Evolutionary conservation across 2,888 invertebrate species (phyloP), one percentile per base, ranked within the genome.

Genomic region (Thalpophila matura): DNA sequence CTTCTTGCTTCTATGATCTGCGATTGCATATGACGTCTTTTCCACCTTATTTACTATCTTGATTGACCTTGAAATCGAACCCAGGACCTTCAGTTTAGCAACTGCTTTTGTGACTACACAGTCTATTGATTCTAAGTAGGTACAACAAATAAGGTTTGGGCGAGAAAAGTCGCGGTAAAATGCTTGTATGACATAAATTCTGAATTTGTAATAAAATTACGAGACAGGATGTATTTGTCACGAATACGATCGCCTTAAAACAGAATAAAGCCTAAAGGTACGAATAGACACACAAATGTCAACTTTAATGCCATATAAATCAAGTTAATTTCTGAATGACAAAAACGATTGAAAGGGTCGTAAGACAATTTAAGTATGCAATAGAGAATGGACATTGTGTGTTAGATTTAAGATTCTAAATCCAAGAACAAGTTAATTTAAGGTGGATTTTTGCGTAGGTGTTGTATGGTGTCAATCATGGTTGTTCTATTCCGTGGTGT

Each of bases 211-310:
- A 61, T 60, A 62, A 29, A 12, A 6, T 4, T 35, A 7, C 24
- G 62, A 26, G 51, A 70, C 65, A 69, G 65, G 70, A 70, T 62
- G 27, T 14, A 4, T 69, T 49, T 62, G 33, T 62, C 66, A 66
- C 71, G n/a, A n/a, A n/a, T n/a, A n/a, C n/a, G 66, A 66, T 24
- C 4, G 1, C 4, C 29, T 7, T 31, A 63, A 24, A 35, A 33
- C 10, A 14, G 14, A 27, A n/a, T 12, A 20, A 26, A 12, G 1
- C 14, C 22, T 14, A 24, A 43, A 31, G n/a, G n/a, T 10, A 10
- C 6, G 3, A 37, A 35, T 9, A 27, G 3, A 10, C 7, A 46
- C 6, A 27, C 22, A 18, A 68, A 40, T 59, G 0, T 40, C 45
- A 59, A 33, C 68, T 46, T 24, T 24, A 46, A 3, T 0, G 0